Evolutionary conservation across 2,113 vertebrate species (phyloP), one percentile per base, ranked within the genome.

Genomic region (Cyphomyrus plagiostoma): DNA sequence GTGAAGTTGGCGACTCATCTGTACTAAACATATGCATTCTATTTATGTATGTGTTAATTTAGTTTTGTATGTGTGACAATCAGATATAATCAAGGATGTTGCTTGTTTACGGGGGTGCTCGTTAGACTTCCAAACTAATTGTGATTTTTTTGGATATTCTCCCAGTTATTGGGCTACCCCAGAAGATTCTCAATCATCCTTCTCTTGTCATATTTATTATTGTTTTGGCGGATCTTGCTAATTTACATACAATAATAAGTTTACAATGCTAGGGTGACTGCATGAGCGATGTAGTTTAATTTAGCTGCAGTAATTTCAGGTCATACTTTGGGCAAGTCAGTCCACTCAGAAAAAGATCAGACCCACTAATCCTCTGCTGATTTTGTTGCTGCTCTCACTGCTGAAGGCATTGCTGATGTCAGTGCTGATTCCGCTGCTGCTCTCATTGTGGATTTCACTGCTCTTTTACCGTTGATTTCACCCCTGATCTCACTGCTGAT

Each of bases 41-140:
- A 45, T 83, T 83, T 48, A 46, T 83, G 35, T 46, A 23, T 83
- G 35, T 46, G 49, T 30, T 77, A 35, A 48, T 83, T n/a, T 83
- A 46, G n/a, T 52, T 53, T 86, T 39, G 2, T 6, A 39, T 53
- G 50, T 85, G 39, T 58, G 45, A 84, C 53, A 82, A 35, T 77
- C 58, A 50, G 89, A 66, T 86, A 80, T 84, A 88, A 77, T 74
- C 83, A 26, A 30, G 84, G 88, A 89, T 48, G 74, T 82, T 70
- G 42, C 88, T 89, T 88, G 80, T 86, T 92, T 86, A 85, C 74
- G 19, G 52, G 88, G 90, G 89, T 70, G 52, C 88, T 85, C 83
- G 91, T 46, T 87, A 89, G 89, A 92, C 91, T 90, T 82, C 84
- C n/a, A 89, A 93, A 26, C 91, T 91, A 92, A 94, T 94, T 91